Evolutionary conservation across 2,888 invertebrate genomes (phyloP).

Genomic region (Prosapia bicincta): DNA sequence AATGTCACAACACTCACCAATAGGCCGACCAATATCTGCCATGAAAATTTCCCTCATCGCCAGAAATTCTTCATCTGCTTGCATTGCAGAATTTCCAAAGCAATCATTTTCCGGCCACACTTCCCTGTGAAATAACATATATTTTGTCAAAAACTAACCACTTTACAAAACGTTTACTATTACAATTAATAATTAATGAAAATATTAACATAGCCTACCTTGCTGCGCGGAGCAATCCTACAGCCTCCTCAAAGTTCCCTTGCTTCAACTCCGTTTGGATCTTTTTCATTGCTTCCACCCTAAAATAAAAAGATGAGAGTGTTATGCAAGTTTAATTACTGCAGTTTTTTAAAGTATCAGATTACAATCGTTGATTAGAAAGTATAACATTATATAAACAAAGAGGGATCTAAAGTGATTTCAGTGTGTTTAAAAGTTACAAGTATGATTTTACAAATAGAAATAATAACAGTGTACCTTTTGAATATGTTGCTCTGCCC

Average conservation of each 20-base stretch:
- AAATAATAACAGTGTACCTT: no score
- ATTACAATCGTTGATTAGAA: no score
- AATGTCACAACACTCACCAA: slow-evolving; percentile 52
- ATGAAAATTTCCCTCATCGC: slow-evolving; percentile 83
- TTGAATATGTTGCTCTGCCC: no score
- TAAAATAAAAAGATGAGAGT: slow-evolving; percentile 51
- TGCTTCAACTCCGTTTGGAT: slow-evolving; percentile 74
- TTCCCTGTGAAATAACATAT: slow-evolving; percentile 57
- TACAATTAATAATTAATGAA: no score
- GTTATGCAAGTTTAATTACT: no score
- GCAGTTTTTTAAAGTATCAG: no score
- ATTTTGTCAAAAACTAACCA: neutral
- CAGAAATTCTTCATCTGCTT: slow-evolving; percentile 79
- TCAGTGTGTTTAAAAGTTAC: no score
- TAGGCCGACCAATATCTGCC: slow-evolving; percentile 60
- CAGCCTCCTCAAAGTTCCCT: slow-evolving; percentile 69
- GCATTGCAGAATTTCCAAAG: slow-evolving; percentile 73
- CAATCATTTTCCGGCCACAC: slow-evolving; percentile 92
- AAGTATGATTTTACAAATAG: no score
- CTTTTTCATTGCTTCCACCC: slow-evolving; percentile 81
- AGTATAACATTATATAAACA: no score
- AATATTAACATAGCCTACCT: slow-evolving; percentile 53
- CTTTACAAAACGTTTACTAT: no score
- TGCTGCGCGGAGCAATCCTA: slow-evolving; percentile 77
- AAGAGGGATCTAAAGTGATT: no score